Base-by-base conservation (phyloP, 2,797 vertebrate species). In the Lophotriccus pileatus region DNA sequence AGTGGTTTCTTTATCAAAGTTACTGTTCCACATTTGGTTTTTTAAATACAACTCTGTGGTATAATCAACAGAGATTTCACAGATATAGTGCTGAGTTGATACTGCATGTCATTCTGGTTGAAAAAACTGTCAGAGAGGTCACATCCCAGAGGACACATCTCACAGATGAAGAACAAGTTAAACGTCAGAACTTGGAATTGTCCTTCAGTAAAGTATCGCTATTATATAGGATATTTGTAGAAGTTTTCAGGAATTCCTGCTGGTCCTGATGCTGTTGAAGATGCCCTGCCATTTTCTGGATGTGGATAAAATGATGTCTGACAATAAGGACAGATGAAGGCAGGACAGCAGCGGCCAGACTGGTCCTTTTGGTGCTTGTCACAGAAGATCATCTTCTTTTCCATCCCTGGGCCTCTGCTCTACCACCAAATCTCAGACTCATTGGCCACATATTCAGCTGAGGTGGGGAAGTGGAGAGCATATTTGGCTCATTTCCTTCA, bases 381-480 rank as follows among this genome's bases (percentile, higher is more conserved):
- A 53, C 18, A 76, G 79, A 52, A 89, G 41, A 22, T 30, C 36
- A 22, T 41, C 52, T 69, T 64, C 50, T 17, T 44, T 77, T 66
- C 23, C 56, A 49, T 49, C 43, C 21, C 47, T 2, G 1, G 23
- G 14, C 32, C 28, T 32, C 14, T 81, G 44, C 8, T 76, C 24
- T 68, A 21, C 32, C 36, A 74, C 24, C 44, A 52, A 69, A 53
- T 47, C 34, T 60, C 41, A 49, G 28, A 7, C 1, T 1, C 19
- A 17, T 0, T 25, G 16, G 22, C 13, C 49, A 50, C 9, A 28
- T 47, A 0, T 39, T 23, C 8, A 8, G 24, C 25, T 43, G 37
- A 58, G 15, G 14, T 50, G 60, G 47, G 30, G 23, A n/a, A 7
- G 7, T 22, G 27, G 44, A 80, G 23, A 49, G 24, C 23, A 20